These are phyloP conservation scores for Thalpophila matura DNA, from an alignment of 2,888 invertebrate genomes.

Conservation along the genomic window DNA sequence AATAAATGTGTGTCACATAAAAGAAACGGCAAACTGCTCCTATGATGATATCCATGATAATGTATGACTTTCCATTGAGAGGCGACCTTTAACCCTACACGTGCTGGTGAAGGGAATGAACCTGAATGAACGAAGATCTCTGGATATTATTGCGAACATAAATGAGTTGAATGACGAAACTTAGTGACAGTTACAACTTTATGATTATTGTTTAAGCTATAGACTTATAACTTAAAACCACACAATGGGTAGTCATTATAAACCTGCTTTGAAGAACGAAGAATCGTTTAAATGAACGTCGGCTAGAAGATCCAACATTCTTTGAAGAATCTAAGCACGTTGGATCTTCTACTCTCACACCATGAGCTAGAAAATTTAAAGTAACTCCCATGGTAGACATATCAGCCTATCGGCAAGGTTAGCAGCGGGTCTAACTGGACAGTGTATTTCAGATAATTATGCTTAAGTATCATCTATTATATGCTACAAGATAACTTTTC, in stretches of 20 bases:
- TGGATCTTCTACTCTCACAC: no score
- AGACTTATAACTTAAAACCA: neutral
- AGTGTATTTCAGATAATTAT: no score
- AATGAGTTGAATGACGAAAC: constrained; percentile 20
- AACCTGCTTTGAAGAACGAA: no score
- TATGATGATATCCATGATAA: constrained; percentile 19
- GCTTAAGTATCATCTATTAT: no score
- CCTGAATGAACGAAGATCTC: constrained; percentile 19
- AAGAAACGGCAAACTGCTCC: constrained; percentile 10
- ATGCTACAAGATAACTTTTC: no score
- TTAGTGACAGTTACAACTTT: constrained; percentile 3
- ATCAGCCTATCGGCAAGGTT: no score
- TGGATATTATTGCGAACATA: constrained; percentile 12
- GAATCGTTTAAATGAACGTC: neutral
- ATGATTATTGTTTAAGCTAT: constrained; percentile 16
- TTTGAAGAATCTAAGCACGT: no score
- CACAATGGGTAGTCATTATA: neutral
- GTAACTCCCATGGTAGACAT: no score
- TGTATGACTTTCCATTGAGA: constrained; percentile 22
- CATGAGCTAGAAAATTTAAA: no score
- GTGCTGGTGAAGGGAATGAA: constrained; percentile 23
- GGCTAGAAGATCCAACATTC: no score
- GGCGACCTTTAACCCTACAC: constrained; percentile 37
- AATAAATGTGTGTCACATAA: neutral
- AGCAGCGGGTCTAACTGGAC: no score